Percentiles rank a stretch among this genome's conserved stretches.
Evolutionary conservation across 2,888 invertebrate genomes (phyloP).

Genomic region (Harpalus rubripes): DNA sequence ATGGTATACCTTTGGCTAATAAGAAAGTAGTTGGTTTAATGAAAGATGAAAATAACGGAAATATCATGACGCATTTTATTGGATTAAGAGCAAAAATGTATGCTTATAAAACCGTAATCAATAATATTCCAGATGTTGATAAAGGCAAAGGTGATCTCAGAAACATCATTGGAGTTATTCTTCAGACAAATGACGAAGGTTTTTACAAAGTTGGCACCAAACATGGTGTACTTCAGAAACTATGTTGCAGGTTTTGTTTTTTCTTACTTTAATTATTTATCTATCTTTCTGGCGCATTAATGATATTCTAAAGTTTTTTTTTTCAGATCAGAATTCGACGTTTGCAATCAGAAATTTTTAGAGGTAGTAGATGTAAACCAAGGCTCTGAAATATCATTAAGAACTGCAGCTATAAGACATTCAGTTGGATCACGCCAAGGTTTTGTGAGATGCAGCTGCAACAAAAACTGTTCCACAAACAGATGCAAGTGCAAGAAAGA

Average conservation of each 20-base stretch:
- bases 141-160: constrained; percentile 69
- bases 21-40: no score
- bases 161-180: constrained; percentile 70
- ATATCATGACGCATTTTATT: no score
- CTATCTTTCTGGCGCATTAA: constrained; percentile 15
- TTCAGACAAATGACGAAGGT: constrained; percentile 68
- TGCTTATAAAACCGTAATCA: no score
- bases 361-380: constrained; percentile 26
- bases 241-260: constrained; percentile 38
- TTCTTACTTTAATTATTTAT: constrained; percentile 29
- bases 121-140: constrained; percentile 70
- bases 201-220: constrained; percentile 69
- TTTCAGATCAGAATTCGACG: constrained; percentile 27
- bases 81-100: no score
- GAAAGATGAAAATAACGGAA: no score
- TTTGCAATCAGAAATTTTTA: constrained; percentile 47
- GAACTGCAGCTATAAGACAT: constrained; percentile 1
- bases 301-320: constrained; percentile 12
- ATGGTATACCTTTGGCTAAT: no score
- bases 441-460: constrained; percentile 28
- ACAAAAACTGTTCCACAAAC: no score
- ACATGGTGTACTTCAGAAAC: constrained; percentile 65
- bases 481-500: constrained; percentile 17
- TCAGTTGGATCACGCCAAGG: constrained; percentile 26
- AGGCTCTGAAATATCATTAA: constrained; percentile 22